Conservation (phyloP, 2,113 vertebrate genomes). For the Cisticola juncidis region DNA sequence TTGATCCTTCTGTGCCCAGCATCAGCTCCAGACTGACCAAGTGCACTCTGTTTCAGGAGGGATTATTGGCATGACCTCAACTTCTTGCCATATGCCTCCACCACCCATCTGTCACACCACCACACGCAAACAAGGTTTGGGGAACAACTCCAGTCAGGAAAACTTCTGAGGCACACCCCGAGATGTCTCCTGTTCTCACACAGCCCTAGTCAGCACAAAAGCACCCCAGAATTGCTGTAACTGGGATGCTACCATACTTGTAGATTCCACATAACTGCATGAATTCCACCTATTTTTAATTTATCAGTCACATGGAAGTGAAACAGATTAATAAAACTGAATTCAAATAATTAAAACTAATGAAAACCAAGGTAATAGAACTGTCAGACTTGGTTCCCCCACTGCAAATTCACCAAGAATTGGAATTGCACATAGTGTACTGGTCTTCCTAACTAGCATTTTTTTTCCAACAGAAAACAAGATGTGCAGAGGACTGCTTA, state of each 20-base stretch:
- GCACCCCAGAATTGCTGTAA: background rate
- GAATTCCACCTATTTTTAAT: background rate
- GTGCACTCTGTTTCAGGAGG: background rate
- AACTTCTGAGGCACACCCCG: background rate
- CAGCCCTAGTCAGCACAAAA: background rate
- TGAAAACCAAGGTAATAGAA: background rate
- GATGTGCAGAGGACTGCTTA: background rate
- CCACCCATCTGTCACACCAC: background rate
- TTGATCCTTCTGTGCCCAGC: background rate
- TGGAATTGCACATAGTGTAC: background rate
- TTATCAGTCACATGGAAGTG: background rate
- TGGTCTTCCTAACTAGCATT: background rate
- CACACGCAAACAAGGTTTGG: accelerated
- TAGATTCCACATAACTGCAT: background rate
- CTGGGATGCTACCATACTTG: background rate
- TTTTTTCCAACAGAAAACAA: background rate
- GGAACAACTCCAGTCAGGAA: background rate
- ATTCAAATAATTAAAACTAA: background rate
- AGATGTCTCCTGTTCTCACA: background rate
- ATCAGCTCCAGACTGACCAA: background rate
- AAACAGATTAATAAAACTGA: background rate
- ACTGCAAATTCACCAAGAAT: background rate
- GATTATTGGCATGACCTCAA: background rate
- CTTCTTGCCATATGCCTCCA: background rate
- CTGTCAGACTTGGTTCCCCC: background rate